Evolutionary conservation across 2,797 vertebrate genomes (phyloP).

Genomic region (Melanotaenia pygmaea): DNA sequence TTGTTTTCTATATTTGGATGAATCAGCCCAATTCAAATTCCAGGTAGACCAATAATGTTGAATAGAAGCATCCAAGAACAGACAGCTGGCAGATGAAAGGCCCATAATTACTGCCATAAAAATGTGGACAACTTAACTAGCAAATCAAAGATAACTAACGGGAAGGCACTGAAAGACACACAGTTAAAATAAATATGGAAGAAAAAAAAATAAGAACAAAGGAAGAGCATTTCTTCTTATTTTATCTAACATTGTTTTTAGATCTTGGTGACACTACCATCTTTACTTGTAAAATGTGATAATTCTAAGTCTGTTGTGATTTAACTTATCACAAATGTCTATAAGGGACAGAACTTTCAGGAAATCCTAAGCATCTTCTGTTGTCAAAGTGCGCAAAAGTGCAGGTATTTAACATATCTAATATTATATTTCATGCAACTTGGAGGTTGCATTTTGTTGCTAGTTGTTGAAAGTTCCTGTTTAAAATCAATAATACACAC

Average conservation of each 20-base stretch:
- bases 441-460: conserved; percentile 15
- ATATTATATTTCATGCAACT: conserved; percentile 14
- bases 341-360: not conserved
- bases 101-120: conserved; percentile 74
- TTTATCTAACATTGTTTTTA: conserved; percentile 24
- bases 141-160: conserved; percentile 69
- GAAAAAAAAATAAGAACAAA: not conserved
- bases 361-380: not conserved
- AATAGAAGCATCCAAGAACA: conserved; percentile 42
- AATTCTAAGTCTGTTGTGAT: conserved; percentile 3
- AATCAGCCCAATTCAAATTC: conserved; percentile 41
- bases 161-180: conserved; percentile 33
- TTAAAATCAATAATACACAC: conserved; percentile 26
- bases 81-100: conserved; percentile 73
- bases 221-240: conserved; percentile 6
- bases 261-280: conserved; percentile 5
- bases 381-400: conserved; percentile 6
- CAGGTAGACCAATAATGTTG: conserved; percentile 42
- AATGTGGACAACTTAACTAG: conserved; percentile 74
- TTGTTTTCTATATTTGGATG: conserved; percentile 15
- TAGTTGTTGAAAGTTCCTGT: conserved; percentile 26
- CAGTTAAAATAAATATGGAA: conserved; percentile 28
- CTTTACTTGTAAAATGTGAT: not conserved
- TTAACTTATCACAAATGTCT: not conserved
- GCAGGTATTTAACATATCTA: not conserved